phyloP scores from a whole-genome alignment of 2,797 vertebrate genomes.

The Heteromormyrus szaboi region DNA sequence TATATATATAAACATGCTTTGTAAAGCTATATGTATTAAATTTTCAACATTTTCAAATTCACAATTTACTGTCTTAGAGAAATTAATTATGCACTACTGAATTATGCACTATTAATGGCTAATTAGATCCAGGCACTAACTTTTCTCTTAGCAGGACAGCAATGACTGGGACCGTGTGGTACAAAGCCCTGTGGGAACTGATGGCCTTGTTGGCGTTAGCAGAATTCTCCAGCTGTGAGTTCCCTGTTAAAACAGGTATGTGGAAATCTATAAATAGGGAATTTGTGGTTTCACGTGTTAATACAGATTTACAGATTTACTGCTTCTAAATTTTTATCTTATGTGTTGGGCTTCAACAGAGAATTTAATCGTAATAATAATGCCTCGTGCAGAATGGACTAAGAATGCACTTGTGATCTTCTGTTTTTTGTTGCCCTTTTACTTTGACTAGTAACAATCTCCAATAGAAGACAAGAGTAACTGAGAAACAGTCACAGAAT shows the following conservation, averaged over 20 bases:
- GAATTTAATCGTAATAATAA: background rate
- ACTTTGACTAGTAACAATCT: background rate
- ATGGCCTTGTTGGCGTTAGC: background rate
- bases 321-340: background rate
- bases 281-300: background rate
- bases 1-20: background rate
- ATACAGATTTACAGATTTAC: background rate
- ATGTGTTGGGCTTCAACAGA: background rate
- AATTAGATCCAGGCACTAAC: background rate
- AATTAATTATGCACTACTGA: background rate
- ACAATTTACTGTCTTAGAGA: background rate
- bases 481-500: background rate
- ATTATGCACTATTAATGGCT: background rate
- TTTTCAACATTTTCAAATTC: background rate
- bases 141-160: background rate
- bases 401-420: background rate
- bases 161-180: background rate
- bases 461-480: background rate
- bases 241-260: constrained; percentile 3
- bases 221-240: background rate
- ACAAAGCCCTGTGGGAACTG: background rate
- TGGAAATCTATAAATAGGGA: background rate
- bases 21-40: background rate
- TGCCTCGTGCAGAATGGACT: background rate
- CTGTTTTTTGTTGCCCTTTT: background rate